These are phyloP conservation scores for Halesus radiatus DNA, from an alignment of 1,140 invertebrate species.

Conservation along the genomic window DNA sequence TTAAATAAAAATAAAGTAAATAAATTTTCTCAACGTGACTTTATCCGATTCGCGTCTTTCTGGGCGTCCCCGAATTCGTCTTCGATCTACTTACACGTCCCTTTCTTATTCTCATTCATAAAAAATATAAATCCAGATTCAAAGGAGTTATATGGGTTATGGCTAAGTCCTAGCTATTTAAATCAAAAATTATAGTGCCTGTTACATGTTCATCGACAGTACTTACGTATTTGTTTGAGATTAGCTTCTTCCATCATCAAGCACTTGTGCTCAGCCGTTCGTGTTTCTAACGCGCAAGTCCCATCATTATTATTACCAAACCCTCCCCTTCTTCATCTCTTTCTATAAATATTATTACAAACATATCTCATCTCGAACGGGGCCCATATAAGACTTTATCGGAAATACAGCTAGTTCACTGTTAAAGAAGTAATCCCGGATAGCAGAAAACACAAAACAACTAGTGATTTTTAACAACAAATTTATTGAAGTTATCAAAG, in stretches of 20 bases:
- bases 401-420: no score
- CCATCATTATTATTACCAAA: neutral
- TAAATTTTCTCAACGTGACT: no score
- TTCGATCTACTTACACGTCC: no score
- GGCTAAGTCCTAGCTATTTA: neutral
- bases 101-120: no score
- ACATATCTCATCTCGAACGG: neutral
- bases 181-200: no score
- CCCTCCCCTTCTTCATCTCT: neutral
- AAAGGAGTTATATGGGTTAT: neutral
- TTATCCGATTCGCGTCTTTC: no score
- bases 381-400: neutral
- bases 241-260: neutral
- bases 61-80: no score
- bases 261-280: neutral
- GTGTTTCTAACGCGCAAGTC: neutral
- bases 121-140: neutral
- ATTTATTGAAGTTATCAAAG: no score
- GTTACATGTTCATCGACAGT: neutral
- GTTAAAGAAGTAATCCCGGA: no score
- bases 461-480: no score
- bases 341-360: constrained; percentile 17
- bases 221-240: neutral
- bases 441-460: no score
- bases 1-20: no score